Conservation (phyloP, 2,113 vertebrate genomes). For the Sapajus apella region DNA sequence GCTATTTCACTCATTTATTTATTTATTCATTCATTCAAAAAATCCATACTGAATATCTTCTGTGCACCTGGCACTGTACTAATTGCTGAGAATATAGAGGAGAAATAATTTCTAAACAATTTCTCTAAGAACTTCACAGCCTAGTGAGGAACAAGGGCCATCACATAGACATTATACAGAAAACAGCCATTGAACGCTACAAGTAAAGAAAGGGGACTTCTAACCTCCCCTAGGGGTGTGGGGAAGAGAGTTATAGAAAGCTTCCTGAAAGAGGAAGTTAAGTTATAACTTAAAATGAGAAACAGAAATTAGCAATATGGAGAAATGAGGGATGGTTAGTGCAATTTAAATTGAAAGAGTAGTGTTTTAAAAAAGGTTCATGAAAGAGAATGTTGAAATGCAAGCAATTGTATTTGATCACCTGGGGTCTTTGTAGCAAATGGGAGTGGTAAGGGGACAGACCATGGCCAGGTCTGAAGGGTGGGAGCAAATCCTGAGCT, state of each 20-base stretch:
- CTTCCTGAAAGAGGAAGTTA: background rate
- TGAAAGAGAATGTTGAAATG: background rate
- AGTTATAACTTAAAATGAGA: background rate
- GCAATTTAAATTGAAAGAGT: background rate
- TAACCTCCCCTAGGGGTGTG: background rate
- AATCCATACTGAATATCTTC: background rate
- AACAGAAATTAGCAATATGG: background rate
- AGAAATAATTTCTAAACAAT: background rate
- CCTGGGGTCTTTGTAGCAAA: background rate
- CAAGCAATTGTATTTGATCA: background rate
- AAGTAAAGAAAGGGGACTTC: background rate
- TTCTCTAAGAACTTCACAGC: background rate
- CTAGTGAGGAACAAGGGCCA: background rate
- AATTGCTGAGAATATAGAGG: background rate
- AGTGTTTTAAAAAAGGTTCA: background rate
- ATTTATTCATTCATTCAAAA: background rate
- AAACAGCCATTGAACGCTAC: background rate
- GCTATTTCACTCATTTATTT: background rate
- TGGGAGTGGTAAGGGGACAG: background rate
- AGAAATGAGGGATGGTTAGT: background rate
- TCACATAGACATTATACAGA: background rate
- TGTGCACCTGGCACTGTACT: background rate
- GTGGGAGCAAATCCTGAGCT: background rate
- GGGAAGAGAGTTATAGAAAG: background rate
- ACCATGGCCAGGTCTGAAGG: background rate